A percentile compares a stretch with the other conserved stretches of the same genome.
Conservation (phyloP, 2,797 vertebrate species). For the Vespertilio murinus region DNA sequence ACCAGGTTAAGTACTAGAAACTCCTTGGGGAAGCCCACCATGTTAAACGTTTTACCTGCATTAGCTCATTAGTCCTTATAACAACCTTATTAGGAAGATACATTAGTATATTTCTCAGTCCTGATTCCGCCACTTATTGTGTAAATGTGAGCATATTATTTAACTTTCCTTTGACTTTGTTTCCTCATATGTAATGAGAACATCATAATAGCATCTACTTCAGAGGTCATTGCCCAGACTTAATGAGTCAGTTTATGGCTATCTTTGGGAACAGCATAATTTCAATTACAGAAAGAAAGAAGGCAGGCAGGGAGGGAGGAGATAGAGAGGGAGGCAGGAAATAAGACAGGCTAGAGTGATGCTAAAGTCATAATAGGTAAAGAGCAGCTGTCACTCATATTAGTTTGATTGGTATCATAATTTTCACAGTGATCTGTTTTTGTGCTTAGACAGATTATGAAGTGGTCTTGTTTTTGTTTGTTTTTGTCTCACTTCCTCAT, state of each 20-base stretch:
- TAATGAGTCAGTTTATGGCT: neutral
- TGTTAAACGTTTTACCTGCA: neutral
- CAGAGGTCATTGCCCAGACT: neutral
- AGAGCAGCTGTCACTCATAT: neutral
- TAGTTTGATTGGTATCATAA: neutral
- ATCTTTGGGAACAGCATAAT: neutral
- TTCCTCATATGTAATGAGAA: neutral
- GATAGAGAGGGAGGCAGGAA: neutral
- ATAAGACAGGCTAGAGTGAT: neutral
- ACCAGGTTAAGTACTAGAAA: neutral
- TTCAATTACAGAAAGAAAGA: neutral
- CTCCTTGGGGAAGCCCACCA: neutral
- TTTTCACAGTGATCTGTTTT: neutral
- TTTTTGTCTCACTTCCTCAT: neutral
- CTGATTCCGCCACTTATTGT: neutral
- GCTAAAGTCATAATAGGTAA: neutral
- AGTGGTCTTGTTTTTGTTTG: neutral
- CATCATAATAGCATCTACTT: neutral
- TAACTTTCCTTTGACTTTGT: neutral
- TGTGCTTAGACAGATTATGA: neutral
- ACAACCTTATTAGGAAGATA: neutral
- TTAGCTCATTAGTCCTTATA: conserved; percentile 6
- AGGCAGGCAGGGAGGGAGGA: neutral
- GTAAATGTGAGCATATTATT: neutral
- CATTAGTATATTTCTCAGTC: neutral